Evolutionary conservation across 2,113 vertebrate genomes (phyloP).

Genomic region (Baryphthengus martii): DNA sequence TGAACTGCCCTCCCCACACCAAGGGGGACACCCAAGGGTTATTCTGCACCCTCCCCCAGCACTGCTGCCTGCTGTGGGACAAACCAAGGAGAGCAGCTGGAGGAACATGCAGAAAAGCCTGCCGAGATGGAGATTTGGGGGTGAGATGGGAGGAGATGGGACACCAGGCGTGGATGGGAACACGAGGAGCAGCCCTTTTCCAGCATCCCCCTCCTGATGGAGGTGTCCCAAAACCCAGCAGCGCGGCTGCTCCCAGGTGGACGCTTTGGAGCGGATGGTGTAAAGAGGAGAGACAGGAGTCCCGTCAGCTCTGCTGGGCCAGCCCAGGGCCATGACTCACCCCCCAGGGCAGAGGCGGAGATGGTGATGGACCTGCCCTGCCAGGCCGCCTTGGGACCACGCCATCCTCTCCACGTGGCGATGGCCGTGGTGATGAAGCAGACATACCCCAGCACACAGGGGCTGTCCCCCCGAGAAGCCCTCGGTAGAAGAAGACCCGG

Average conservation of each 20-base stretch:
- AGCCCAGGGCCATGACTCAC: neutral
- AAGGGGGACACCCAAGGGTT: neutral
- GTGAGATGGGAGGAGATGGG: neutral
- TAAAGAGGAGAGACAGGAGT: neutral
- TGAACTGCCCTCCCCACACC: neutral
- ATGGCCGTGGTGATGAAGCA: neutral
- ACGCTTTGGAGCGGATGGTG: neutral
- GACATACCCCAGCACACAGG: neutral
- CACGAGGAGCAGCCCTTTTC: neutral
- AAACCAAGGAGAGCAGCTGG: conserved; percentile 4
- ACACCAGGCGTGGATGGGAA: neutral
- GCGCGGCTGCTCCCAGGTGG: neutral
- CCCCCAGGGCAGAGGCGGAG: neutral
- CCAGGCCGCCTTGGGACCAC: neutral
- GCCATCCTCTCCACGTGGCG: neutral
- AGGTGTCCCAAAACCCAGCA: neutral
- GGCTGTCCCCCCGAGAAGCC: neutral
- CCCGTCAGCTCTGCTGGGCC: neutral
- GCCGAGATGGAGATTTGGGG: neutral
- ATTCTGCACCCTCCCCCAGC: neutral
- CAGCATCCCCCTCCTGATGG: neutral
- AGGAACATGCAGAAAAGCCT: neutral
- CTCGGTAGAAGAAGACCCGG: neutral
- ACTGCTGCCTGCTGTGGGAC: neutral
- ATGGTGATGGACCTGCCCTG: neutral